phyloP scores from a whole-genome alignment of 2,888 invertebrate genomes.

The Trichacis sp. region DNA sequence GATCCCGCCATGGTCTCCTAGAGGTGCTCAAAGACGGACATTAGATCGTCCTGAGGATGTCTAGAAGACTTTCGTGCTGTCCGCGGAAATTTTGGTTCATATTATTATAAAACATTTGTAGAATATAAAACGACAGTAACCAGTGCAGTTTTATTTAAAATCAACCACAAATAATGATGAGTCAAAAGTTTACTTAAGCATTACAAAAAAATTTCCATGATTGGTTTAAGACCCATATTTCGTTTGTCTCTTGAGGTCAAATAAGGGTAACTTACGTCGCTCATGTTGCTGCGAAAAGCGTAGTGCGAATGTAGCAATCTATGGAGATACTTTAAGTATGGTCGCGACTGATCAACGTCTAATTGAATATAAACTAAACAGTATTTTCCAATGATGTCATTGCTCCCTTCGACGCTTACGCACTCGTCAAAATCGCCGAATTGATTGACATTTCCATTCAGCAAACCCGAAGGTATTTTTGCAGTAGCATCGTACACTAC shows the following conservation, averaged over 20 bases:
- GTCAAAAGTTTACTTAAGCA: too few species aligned
- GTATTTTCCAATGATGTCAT: conserved; percentile 74
- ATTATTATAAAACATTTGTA: too few species aligned
- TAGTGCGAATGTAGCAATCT: conserved; percentile 74
- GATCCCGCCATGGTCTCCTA: too few species aligned
- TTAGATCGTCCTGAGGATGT: too few species aligned
- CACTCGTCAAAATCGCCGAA: conserved; percentile 81
- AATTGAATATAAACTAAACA: conserved; percentile 76
- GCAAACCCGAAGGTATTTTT: conserved; percentile 77
- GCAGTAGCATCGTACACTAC: conserved; percentile 83
- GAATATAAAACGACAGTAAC: too few species aligned
- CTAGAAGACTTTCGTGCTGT: too few species aligned
- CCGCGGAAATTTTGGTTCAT: too few species aligned
- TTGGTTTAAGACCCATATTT: too few species aligned
- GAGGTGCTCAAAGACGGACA: too few species aligned
- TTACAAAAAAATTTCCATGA: neutral
- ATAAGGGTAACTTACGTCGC: conserved; percentile 73
- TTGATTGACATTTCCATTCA: conserved; percentile 79
- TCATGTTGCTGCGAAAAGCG: conserved; percentile 75
- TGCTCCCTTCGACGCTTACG: conserved; percentile 66
- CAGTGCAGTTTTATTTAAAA: too few species aligned
- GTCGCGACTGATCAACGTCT: conserved; percentile 70
- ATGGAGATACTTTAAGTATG: conserved; percentile 71
- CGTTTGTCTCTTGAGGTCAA: conserved; percentile 23
- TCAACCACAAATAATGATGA: too few species aligned